A percentile compares a stretch with the other conserved stretches of the same genome.
phyloP scores from a whole-genome alignment of 2,113 vertebrate genomes.

The Campylomormyrus numenius region DNA sequence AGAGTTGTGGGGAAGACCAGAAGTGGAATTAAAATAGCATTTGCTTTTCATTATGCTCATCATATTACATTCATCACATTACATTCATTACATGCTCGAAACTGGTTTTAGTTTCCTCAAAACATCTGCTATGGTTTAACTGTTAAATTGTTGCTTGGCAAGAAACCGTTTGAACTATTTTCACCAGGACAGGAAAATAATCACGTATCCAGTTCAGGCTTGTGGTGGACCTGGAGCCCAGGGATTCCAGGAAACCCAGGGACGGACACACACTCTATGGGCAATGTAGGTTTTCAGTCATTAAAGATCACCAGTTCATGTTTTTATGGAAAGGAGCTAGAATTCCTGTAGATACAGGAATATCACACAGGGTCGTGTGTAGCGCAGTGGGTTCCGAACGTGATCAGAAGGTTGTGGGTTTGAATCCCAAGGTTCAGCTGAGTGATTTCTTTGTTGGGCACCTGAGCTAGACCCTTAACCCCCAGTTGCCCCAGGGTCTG shows the following conservation, averaged over 20 bases:
- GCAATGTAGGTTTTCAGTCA: background rate
- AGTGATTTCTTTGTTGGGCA: background rate
- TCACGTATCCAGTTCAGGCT: background rate
- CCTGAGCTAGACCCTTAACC: background rate
- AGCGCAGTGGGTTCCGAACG: background rate
- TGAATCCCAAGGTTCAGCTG: background rate
- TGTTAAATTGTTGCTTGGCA: constrained; percentile 32
- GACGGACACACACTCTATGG: background rate
- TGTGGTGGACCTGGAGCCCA: background rate
- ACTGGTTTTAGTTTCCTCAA: constrained; percentile 47
- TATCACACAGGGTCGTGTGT: background rate
- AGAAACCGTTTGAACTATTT: background rate
- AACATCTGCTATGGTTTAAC: constrained; percentile 44
- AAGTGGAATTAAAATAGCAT: constrained; percentile 27
- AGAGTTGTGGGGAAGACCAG: background rate
- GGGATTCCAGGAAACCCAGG: background rate
- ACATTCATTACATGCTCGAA: constrained; percentile 24
- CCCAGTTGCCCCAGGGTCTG: background rate
- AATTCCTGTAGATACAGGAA: background rate
- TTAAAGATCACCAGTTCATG: background rate
- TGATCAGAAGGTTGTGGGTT: background rate
- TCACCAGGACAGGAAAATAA: background rate
- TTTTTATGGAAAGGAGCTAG: background rate
- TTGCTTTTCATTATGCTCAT: constrained; percentile 33
- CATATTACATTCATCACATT: constrained; percentile 14